phyloP scores from a whole-genome alignment of 2,113 vertebrate genomes.

The Myotis brandtii region DNA sequence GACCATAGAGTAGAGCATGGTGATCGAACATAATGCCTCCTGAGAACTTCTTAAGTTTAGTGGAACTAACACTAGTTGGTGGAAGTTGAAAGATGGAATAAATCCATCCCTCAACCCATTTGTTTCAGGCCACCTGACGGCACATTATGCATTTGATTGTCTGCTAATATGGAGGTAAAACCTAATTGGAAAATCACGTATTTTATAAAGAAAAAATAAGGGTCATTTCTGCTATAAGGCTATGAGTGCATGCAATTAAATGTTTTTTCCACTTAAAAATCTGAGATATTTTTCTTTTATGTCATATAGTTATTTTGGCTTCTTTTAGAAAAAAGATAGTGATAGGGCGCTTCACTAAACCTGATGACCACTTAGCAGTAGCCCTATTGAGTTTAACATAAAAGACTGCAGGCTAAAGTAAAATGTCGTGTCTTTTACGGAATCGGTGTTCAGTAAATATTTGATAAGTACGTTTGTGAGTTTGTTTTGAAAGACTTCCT shows the following conservation, averaged over 20 bases:
- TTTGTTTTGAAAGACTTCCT: background rate
- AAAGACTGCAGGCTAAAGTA: background rate
- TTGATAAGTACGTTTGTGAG: background rate
- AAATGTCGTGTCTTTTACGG: background rate
- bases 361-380: background rate
- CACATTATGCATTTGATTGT: background rate
- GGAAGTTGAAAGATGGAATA: background rate
- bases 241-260: background rate
- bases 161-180: background rate
- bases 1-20: background rate
- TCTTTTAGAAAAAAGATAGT: slow-evolving; percentile 32
- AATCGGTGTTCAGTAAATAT: background rate
- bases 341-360: background rate
- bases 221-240: background rate
- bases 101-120: background rate
- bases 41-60: background rate
- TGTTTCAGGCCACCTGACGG: background rate
- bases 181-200: background rate
- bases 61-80: background rate
- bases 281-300: background rate
- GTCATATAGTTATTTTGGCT: background rate
- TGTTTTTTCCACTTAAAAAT: background rate
- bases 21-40: background rate
- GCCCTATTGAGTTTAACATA: background rate
- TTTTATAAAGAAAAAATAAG: background rate